Base-by-base conservation (phyloP, 2,888 invertebrate genomes). In the Euzophera pinguis region DNA sequence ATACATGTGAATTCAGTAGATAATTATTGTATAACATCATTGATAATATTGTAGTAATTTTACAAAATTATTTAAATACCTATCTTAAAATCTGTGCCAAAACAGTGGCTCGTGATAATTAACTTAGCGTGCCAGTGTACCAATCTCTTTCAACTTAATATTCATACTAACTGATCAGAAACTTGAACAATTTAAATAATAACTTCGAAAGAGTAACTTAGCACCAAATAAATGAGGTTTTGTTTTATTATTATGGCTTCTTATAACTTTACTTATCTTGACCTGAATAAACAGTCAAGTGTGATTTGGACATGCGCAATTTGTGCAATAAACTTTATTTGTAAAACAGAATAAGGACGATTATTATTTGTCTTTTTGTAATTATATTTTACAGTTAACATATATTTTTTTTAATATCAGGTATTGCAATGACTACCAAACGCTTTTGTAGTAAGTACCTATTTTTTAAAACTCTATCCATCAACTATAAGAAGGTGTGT, bases 171-270 rank as follows among this genome's bases (percentile, higher is more conserved):
- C 35, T 34, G 32, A 47, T 35, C 34, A 32, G 34, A 53, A 45
- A 45, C 45, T 32, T 53, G 53, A 45, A 52, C 45, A 49, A 47
- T 50, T 34, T 55, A 47, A 29, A 50, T 55, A 55, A 53, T 53
- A 50, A 35, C n/a, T n/a, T n/a, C n/a, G n/a, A n/a, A n/a, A n/a
- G 12, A 29, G 32, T 32, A 45, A 29, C 34, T 45, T 45, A 45
- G 50, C 43, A 45, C 10, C 45, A 9, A 27, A 29, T 32, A 32
- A 45, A 32, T 32, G 32, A 14, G 3, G 10, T 41, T 42, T 41
- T 16, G 45, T 32, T 45, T 45, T 45, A 45, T 45, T 45, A 8
- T 32, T 32, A 45, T 45, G 7, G n/a, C 14, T 48, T 37, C 3
- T 37, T 35, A 12, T 37, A 35, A 22, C 37, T 48, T 35, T 5